Evolutionary conservation across 2,888 invertebrate genomes (phyloP), one percentile per base, ranked within the genome.

Genomic region (Caenorhabditis plicata): DNA sequence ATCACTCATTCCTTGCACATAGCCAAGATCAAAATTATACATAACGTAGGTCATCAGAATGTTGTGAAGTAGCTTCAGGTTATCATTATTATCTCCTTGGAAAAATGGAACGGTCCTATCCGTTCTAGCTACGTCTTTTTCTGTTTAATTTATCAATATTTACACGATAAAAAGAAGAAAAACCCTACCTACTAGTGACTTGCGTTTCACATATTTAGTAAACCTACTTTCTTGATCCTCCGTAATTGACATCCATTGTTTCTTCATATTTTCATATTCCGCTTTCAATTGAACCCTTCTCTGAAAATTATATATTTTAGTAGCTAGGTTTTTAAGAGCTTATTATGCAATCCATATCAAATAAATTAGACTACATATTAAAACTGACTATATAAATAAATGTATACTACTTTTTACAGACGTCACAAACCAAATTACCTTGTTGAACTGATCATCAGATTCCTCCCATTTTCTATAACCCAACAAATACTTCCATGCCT

Each of bases 11-110:
- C 98, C 98, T 82, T 94, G 91, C 0, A 90, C 85, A 75, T 85
- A 85, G 29, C 85, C 85, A 73, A 98, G 85, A 84, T 98, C 95
- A 82, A 96, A 96, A 85, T 96, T 93, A 81, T 92, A 95, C 95
- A 96, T 95, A 32, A 92, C 89, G 81, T 96, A 98, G 0, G 96
- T 96, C 91, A 96, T 91, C 3, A 98, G 86, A 69, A 98, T 91
- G 80, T 95, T 92, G 72, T 90, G 88, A 3, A 98, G 83, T 13
- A 89, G 86, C 52, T 87, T 85, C 46, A 96, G 83, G 82, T 96
- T 93, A 0, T 89, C 87, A 83, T 95, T 95, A 73, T 90, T 87
- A 63, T 93, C 92, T 0, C 94, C 95, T n/a, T 90, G 88, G 82
- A 88, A 98, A 83, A 89, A 96, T 7, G 88, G 87, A 75, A 91